These are phyloP conservation scores for Sternotherus odoratus DNA, from an alignment of 2,797 vertebrate genomes.

Conservation along the genomic window DNA sequence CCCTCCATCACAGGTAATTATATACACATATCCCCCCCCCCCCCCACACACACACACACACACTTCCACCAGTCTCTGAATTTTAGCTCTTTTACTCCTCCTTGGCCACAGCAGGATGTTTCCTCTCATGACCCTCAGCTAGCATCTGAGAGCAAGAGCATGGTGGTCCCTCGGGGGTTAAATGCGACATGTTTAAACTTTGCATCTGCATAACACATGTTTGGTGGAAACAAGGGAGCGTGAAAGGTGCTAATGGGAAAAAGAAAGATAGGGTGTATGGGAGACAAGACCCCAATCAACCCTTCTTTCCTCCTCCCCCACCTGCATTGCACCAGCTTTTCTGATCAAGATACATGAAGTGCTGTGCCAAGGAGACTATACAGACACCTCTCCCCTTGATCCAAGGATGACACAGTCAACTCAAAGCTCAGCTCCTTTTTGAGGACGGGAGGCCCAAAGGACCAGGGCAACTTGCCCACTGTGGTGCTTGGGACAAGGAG, in stretches of 20 bases:
- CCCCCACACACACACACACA: too few relatives aligned
- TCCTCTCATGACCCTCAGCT: neutral
- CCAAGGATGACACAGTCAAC: too few relatives aligned
- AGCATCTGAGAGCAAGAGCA: fast-evolving
- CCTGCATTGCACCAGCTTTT: conserved; percentile 34
- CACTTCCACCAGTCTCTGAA: neutral
- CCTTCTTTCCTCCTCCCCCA: neutral
- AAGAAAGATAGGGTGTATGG: conserved; percentile 59
- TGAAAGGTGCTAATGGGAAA: neutral
- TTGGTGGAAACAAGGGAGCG: neutral
- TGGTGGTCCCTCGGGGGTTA: neutral
- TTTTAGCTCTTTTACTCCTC: fast-evolving
- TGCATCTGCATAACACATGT: conserved; percentile 67
- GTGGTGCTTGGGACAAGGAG: neutral
- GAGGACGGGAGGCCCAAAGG: neutral
- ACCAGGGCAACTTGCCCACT: neutral
- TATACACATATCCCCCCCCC: neutral
- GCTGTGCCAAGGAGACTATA: neutral
- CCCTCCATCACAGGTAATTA: neutral
- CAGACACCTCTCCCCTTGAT: neutral
- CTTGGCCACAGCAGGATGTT: neutral
- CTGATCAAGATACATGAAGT: neutral
- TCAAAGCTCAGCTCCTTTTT: neutral
- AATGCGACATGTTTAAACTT: fast-evolving
- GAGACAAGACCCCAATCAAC: neutral